These are phyloP conservation scores for Dendrocincla fuliginosa DNA, from an alignment of 2,797 vertebrate species.

Conservation along the genomic window DNA sequence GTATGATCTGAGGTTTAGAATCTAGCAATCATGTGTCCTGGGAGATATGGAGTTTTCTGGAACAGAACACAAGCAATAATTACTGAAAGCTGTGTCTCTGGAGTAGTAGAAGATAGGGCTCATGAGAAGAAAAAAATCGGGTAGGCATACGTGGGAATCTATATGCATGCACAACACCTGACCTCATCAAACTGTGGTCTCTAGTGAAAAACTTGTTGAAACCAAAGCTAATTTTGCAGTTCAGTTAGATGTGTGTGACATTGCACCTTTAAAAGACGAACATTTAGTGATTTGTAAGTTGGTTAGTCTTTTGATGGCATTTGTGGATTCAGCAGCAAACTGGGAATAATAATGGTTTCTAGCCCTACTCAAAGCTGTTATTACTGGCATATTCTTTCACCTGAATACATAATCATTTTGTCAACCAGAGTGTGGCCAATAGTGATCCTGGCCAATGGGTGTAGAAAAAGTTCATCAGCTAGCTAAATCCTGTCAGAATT, in stretches of 20 bases:
- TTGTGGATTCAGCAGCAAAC: slow-evolving; percentile 3
- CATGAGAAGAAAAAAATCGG: not conserved
- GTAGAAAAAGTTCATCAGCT: not conserved
- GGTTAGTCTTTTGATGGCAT: slow-evolving; percentile 15
- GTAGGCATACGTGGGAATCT: not conserved
- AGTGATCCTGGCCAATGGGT: not conserved
- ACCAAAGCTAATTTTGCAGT: not conserved
- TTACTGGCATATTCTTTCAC: slow-evolving; percentile 42
- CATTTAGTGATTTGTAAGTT: not conserved
- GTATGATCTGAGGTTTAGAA: not conserved
- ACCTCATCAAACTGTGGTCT: not conserved
- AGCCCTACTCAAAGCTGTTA: slow-evolving; percentile 5
- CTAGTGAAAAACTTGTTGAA: not conserved
- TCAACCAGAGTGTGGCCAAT: not conserved
- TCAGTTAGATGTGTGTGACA: not conserved
- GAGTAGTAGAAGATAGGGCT: not conserved
- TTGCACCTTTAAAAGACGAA: not conserved
- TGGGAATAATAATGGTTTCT: slow-evolving; percentile 27
- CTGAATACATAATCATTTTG: not conserved
- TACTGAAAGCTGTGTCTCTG: not conserved
- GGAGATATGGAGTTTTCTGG: not conserved
- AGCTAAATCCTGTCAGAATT: slow-evolving; percentile 26
- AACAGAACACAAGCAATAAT: not conserved
- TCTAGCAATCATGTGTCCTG: not conserved
- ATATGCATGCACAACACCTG: not conserved